Conservation (phyloP, 2,113 vertebrate genomes). For the Carassius carassius region DNA sequence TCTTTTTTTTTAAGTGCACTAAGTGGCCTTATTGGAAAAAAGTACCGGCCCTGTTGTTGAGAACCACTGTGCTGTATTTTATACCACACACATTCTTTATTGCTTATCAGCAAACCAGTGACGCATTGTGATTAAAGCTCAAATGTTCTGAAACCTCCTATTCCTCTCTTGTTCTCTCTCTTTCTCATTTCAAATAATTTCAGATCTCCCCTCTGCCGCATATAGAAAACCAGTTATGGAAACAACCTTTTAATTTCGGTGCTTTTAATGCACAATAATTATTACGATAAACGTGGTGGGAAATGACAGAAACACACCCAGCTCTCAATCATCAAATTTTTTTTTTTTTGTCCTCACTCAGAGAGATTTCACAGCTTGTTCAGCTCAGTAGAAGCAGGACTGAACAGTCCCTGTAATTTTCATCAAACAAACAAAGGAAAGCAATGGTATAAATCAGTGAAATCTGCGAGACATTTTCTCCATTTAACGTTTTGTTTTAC, state of each 20-base stretch:
- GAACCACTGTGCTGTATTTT: no score
- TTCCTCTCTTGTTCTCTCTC: constrained; percentile 9
- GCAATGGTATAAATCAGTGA: constrained; percentile 44
- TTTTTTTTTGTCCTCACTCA: background rate
- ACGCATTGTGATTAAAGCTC: constrained; percentile 10
- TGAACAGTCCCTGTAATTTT: constrained; percentile 41
- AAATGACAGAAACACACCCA: constrained; percentile 13
- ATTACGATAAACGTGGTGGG: constrained; percentile 26
- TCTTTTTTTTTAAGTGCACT: no score
- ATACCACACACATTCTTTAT: background rate
- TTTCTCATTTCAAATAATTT: constrained; percentile 33
- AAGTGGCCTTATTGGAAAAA: no score
- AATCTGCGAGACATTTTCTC: background rate
- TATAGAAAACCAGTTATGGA: constrained; percentile 50
- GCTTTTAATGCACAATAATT: constrained; percentile 29
- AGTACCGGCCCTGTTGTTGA: no score
- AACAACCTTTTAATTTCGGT: constrained; percentile 40
- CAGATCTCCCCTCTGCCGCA: constrained; percentile 25
- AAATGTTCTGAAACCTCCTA: background rate
- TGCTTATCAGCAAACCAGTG: constrained; percentile 12
- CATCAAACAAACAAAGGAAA: constrained; percentile 50
- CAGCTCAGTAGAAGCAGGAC: constrained; percentile 11
- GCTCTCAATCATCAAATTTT: constrained; percentile 31
- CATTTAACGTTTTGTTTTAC: background rate
- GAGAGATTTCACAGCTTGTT: constrained; percentile 6